Evolutionary conservation across 2,888 invertebrate species (phyloP).

Genomic region (Cephus nigrinus): DNA sequence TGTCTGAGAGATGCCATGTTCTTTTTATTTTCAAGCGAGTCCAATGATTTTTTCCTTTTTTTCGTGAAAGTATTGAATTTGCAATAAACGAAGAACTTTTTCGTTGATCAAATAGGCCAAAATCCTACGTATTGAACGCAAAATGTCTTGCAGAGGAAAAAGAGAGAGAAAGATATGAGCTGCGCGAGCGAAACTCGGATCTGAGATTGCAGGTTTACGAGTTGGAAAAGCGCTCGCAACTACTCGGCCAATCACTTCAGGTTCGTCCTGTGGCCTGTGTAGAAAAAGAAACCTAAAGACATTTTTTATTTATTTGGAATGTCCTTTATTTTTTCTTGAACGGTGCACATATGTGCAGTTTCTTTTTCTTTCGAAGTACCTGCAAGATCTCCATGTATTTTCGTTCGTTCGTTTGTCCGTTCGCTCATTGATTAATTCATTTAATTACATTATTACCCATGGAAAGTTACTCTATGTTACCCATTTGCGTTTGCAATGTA

Average conservation of each 20-base stretch:
- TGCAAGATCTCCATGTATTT: slow-evolving; percentile 40
- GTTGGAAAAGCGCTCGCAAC: slow-evolving; percentile 66
- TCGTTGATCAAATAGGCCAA: slow-evolving; percentile 52
- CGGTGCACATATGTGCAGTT: slow-evolving; percentile 30
- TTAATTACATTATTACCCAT: no score
- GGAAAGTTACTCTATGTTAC: no score
- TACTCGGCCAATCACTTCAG: slow-evolving; percentile 65
- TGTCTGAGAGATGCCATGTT: no score
- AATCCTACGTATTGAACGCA: slow-evolving; percentile 59
- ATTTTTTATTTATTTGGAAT: slow-evolving; percentile 49
- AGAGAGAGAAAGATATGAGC: slow-evolving; percentile 66
- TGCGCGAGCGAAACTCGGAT: slow-evolving; percentile 65
- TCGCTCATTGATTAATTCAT: no score
- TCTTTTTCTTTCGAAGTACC: slow-evolving; percentile 31
- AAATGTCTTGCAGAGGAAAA: slow-evolving; percentile 66
- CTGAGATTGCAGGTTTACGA: slow-evolving; percentile 66
- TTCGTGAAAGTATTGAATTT: slow-evolving; percentile 24
- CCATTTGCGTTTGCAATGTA: no score
- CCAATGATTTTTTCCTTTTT: no score
- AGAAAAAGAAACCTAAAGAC: slow-evolving; percentile 42
- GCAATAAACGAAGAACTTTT: slow-evolving; percentile 51
- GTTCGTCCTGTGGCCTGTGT: slow-evolving; percentile 65
- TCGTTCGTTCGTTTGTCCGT: neutral
- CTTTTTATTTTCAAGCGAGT: no score
- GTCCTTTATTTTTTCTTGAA: slow-evolving; percentile 33